Conservation (phyloP, 2,888 invertebrate species). For the Trachelus tabidus region DNA sequence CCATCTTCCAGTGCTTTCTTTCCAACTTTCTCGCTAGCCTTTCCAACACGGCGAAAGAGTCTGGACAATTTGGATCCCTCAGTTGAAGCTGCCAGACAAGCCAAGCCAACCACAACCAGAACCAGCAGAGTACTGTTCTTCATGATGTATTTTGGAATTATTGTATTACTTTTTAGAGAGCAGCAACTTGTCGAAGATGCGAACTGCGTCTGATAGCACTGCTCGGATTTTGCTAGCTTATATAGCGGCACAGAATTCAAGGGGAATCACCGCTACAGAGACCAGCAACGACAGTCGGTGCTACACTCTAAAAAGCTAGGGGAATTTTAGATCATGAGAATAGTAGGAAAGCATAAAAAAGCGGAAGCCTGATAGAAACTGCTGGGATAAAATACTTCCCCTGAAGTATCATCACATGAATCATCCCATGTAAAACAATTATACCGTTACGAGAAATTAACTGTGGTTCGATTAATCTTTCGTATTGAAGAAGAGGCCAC, state of each 20-base stretch:
- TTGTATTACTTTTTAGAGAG: neutral
- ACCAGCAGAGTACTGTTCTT: constrained; percentile 8
- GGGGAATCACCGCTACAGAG: neutral
- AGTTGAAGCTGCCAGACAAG: constrained; percentile 7
- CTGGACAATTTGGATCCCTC: constrained; percentile 9
- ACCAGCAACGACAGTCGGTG: neutral
- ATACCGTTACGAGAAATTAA: neutral
- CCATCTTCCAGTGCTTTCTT: constrained; percentile 16
- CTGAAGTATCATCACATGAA: neutral
- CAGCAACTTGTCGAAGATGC: neutral
- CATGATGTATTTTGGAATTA: neutral
- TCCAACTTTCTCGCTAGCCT: constrained; percentile 14
- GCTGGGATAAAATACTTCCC: neutral
- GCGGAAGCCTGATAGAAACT: neutral
- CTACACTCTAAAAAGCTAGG: neutral
- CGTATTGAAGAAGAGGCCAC: neutral
- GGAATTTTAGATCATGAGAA: neutral
- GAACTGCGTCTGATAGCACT: neutral
- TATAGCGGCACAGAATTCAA: neutral
- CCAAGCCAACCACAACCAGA: constrained; percentile 5
- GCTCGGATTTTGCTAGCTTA: neutral
- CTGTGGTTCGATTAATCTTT: neutral
- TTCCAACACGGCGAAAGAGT: constrained; percentile 6
- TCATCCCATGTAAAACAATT: neutral
- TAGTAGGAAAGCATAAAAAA: neutral